Base-by-base conservation (phyloP, 2,113 vertebrate genomes). In the Murina feae region DNA sequence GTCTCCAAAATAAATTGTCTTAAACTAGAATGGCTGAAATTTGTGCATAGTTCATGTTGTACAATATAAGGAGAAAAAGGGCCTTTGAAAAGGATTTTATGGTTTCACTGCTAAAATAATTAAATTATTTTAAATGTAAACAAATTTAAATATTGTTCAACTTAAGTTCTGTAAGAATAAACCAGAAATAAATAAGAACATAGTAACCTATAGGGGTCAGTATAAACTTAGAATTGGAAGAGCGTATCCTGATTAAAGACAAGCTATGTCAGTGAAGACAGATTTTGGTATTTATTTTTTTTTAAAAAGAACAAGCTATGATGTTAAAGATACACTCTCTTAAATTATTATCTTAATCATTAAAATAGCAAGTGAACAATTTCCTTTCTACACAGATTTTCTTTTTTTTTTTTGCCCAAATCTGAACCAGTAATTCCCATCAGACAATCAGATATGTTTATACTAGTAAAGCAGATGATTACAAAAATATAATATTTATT, bases 121-220 rank as follows among this genome's bases (percentile, higher is more conserved):
- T 89, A 84, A 84, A 58, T 74, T 32, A 58, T 74, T 32, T 18
- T 93, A 95, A 92, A 75, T 75, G 9, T 86, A 95, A 93, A 86
- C 6, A 58, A 79, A 5, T 47, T 83, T 90, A 91, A 71, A 39
- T 93, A 82, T 55, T 68, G 30, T 49, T 92, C 35, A 82, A 14
- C 14, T 39, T 74, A n/a, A 42, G 71, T 83, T 71, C 63, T 75
- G 2, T 84, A 66, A 87, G 63, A 86, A 58, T 65, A 92, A 90
- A 1, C 20, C 17, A 94, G 68, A 93, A 37, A 25, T 51, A 28
- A 6, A 49, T 49, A 25, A 71, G 71, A 42, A 94, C 44, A 72
- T 28, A 83, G 30, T 94, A 53, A 94, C 97, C 98, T 47, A 92
- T 97, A 98, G 98, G 97, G 97, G 98, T 98, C 98, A 98, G 97